phyloP scores from a whole-genome alignment of 2,797 vertebrate species.

The Garrulus glandarius region DNA sequence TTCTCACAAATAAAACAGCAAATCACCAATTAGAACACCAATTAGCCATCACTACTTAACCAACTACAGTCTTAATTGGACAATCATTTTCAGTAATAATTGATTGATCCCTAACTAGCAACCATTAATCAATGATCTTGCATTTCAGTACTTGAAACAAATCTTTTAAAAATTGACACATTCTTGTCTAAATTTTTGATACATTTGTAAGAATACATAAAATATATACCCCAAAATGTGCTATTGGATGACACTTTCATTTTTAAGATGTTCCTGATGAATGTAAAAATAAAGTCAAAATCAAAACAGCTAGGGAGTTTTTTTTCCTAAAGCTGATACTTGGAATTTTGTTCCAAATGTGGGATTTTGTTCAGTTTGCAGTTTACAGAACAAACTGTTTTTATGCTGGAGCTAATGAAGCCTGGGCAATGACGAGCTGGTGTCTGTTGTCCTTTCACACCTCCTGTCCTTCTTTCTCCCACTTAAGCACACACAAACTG shows the following conservation, averaged over 20 bases:
- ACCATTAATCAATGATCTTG: not conserved
- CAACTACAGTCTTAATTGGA: constrained; percentile 11
- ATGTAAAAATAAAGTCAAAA: not conserved
- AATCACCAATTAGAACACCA: constrained; percentile 57
- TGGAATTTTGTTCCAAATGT: not conserved
- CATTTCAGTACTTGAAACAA: not conserved
- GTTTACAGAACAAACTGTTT: constrained; percentile 19
- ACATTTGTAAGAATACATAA: not conserved
- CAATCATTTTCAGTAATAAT: constrained; percentile 37
- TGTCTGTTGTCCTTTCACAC: not conserved
- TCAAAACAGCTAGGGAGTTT: not conserved
- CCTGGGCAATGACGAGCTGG: not conserved
- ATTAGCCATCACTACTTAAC: constrained; percentile 33
- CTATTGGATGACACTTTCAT: accelerated
- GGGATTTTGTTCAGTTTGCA: constrained; percentile 1
- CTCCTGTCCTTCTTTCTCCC: not conserved
- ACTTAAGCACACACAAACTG: not conserved
- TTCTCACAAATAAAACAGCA: constrained; percentile 33
- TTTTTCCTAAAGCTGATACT: not conserved
- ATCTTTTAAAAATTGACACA: not conserved
- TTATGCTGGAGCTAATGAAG: not conserved
- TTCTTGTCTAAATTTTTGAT: not conserved
- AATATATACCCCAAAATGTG: not conserved
- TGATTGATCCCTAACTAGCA: constrained; percentile 10
- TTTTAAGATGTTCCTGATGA: not conserved